Base-by-base conservation (phyloP, 2,113 vertebrate genomes). In the Turnix velox region DNA sequence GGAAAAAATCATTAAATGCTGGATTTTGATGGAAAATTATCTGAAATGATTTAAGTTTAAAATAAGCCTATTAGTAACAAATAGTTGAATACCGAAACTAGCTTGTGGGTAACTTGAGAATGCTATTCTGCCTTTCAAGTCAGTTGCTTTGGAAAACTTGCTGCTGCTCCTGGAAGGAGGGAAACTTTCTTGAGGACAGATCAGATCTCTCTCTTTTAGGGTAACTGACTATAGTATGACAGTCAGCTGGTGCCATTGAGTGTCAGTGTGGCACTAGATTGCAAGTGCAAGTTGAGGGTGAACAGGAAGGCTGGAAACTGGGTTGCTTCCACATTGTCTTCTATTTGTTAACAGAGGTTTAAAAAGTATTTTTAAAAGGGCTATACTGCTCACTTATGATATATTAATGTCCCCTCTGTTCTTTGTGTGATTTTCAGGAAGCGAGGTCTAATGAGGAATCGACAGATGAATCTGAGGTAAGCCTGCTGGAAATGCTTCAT, bases 401-500 rank as follows among this genome's bases (percentile, higher is more conserved):
- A 4, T 46, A 14, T 16, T 90, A 46, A 84, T 91, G 65, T 74
- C 19, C 71, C 52, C 22, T 30, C 76, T 52, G 10, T 67, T 67
- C 84, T 97, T 88, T 96, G 48, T 81, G 24, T 97, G 82, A 40
- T 81, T 97, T 98, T 54, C 96, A 99, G 99, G 98, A 95, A 88
- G 96, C 89, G 30, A 98, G 97, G 79, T 95, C 97, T 88, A 98
- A 97, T 92, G 99, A 99, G 62, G 99, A 99, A 93, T 99, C 98
- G 85, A 98, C 99, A 63, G 99, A 99, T 97, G 99, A 99, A 31
- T 99, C 99, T 33, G 99, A 99, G 98, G 99, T 99, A 98, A 98
- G 97, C 5, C 31, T 81, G 40, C n/a, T 62, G 51, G 43, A 72
- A 88, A 72, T 49, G 18, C 43, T 85, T 93, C 31, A 9, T 16